These are phyloP conservation scores for Mastigias papua DNA, from an alignment of 30 jellyfish, hydroid and myxozoan species.

Conservation along the genomic window DNA sequence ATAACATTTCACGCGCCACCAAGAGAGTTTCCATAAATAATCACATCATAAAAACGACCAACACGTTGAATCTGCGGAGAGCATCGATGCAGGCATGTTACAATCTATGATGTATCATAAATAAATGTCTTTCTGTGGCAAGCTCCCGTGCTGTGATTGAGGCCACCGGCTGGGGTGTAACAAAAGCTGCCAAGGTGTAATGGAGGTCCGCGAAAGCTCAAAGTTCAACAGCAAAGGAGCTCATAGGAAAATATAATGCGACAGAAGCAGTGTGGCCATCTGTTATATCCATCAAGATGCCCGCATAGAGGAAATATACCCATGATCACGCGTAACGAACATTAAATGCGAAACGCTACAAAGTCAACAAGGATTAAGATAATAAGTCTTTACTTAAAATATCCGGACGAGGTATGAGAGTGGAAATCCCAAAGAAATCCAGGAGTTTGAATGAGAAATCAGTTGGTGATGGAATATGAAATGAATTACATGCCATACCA, in stretches of 20 bases:
- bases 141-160: not conserved
- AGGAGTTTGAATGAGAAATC: not conserved
- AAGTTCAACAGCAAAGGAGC: not conserved
- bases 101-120: not conserved
- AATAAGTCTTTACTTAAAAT: not conserved
- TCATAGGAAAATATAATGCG: not conserved
- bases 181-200: not conserved
- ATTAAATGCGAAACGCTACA: not conserved
- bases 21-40: not conserved
- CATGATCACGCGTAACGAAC: not conserved
- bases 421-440: not conserved
- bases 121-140: not conserved
- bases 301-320: not conserved
- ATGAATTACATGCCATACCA: not conserved
- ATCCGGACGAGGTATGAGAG: not conserved
- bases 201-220: not conserved
- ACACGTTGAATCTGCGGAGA: not conserved
- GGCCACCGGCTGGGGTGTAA: not conserved
- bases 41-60: not conserved
- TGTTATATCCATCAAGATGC: not conserved
- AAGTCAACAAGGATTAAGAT: not conserved
- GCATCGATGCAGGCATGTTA: not conserved
- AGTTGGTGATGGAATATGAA: not conserved
- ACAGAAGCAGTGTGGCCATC: not conserved
- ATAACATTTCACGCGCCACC: not conserved